Percentiles rank a stretch among this genome's conserved stretches.
Evolutionary conservation across 1,140 invertebrate genomes (phyloP).

Genomic region (Rhynchophorus ferrugineus): DNA sequence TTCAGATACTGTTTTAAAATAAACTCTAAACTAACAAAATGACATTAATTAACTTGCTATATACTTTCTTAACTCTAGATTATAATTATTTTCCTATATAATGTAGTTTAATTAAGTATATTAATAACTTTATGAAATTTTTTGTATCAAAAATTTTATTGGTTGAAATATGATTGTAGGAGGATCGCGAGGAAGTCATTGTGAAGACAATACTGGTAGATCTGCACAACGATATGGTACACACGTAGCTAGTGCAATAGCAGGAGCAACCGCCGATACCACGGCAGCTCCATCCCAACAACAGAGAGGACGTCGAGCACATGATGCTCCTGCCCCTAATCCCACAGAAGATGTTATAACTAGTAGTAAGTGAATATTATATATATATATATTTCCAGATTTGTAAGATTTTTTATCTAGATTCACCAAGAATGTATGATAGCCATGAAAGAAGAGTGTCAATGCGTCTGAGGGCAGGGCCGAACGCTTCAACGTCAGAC

Average conservation of each 20-base stretch:
- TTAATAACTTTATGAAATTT: too few species aligned
- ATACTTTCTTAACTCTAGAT: neutral
- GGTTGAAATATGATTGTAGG: too few species aligned
- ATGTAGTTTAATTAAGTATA: too few species aligned
- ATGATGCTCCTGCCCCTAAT: slow-evolving; percentile 34
- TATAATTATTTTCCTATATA: slow-evolving; percentile 1
- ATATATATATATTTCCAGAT: slow-evolving; percentile 2
- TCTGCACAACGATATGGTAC: slow-evolving; percentile 31
- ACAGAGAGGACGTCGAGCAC: slow-evolving; percentile 31
- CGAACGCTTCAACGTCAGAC: slow-evolving; percentile 39
- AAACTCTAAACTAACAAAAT: too few species aligned
- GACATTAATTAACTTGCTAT: neutral
- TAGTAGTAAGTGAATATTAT: slow-evolving; percentile 29
- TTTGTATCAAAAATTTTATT: too few species aligned
- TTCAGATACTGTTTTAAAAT: too few species aligned
- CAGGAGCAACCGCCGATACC: slow-evolving; percentile 23
- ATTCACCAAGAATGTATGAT: slow-evolving; percentile 45
- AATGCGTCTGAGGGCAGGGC: slow-evolving; percentile 41
- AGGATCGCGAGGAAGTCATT: slow-evolving; percentile 37
- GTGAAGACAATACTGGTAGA: slow-evolving; percentile 34
- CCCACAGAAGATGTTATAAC: slow-evolving; percentile 38
- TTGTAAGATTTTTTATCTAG: too few species aligned
- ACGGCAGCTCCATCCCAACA: slow-evolving; percentile 32
- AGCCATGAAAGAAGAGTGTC: slow-evolving; percentile 46
- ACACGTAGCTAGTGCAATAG: slow-evolving; percentile 21